Conservation (phyloP, 2,888 invertebrate species). For the Taphrorychus bicolor region DNA sequence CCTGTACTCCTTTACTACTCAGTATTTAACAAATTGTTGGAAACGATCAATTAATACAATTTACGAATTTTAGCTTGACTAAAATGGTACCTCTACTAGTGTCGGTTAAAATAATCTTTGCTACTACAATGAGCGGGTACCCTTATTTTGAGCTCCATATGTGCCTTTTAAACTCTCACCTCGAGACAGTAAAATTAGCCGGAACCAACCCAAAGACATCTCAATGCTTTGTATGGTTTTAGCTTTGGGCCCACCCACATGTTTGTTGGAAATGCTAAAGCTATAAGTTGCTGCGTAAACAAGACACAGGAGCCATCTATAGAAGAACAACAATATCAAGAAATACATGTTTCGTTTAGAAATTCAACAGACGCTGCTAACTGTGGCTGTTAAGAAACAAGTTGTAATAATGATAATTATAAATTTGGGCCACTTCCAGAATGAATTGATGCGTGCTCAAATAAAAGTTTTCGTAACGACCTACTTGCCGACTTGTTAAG, state of each 20-base stretch:
- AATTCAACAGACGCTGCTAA: slow-evolving; percentile 19
- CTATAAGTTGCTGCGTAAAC: neutral
- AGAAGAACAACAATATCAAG: neutral
- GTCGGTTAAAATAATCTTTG: too few species aligned
- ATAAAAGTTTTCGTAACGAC: slow-evolving; percentile 1
- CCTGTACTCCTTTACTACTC: too few species aligned
- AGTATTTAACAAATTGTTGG: too few species aligned
- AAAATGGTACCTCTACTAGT: too few species aligned
- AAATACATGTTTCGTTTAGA: slow-evolving; percentile 1
- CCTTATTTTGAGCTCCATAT: too few species aligned
- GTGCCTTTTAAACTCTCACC: too few species aligned
- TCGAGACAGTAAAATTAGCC: too few species aligned
- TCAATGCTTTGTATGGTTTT: too few species aligned
- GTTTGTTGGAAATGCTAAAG: neutral
- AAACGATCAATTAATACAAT: too few species aligned
- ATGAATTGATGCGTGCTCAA: slow-evolving; percentile 9
- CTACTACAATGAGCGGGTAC: too few species aligned
- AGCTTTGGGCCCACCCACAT: neutral
- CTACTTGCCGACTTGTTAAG: neutral
- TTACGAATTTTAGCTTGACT: too few species aligned
- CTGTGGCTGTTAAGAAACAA: slow-evolving; percentile 16
- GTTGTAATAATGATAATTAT: slow-evolving; percentile 20
- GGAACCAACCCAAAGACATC: too few species aligned
- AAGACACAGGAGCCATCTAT: neutral
- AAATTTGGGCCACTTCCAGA: slow-evolving; percentile 23